Conservation (phyloP, 2,113 vertebrate genomes). For the Phyllostomus discolor region DNA sequence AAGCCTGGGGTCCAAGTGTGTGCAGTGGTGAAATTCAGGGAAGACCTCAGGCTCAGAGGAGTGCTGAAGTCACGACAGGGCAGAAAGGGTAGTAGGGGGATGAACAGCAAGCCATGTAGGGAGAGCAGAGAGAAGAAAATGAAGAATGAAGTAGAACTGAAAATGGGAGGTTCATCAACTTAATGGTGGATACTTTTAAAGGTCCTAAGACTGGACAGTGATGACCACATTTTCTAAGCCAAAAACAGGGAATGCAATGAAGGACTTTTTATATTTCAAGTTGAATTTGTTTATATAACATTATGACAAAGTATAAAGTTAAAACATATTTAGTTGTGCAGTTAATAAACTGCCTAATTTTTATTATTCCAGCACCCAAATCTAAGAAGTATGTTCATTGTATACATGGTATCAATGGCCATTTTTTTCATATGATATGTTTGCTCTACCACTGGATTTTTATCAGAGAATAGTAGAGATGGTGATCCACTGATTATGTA, state of each 20-base stretch:
- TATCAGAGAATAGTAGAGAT: background rate
- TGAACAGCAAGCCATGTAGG: background rate
- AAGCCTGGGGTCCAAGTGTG: background rate
- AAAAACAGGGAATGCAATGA: background rate
- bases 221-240: background rate
- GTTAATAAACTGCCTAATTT: background rate
- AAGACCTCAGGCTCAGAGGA: background rate
- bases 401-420: background rate
- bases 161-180: background rate
- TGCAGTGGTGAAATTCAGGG: background rate
- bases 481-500: background rate
- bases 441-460: background rate
- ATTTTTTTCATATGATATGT: background rate
- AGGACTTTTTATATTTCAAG: background rate
- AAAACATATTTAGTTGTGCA: background rate
- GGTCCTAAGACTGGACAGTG: background rate
- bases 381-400: background rate
- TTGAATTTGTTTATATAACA: background rate
- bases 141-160: background rate
- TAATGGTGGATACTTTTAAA: background rate
- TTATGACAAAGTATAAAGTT: background rate
- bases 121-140: background rate
- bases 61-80: background rate
- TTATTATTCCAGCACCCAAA: background rate
- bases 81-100: background rate